Percentiles rank a stretch among this genome's conserved stretches.
Conservation (phyloP, 2,797 vertebrate species). For the Falco rusticolus region DNA sequence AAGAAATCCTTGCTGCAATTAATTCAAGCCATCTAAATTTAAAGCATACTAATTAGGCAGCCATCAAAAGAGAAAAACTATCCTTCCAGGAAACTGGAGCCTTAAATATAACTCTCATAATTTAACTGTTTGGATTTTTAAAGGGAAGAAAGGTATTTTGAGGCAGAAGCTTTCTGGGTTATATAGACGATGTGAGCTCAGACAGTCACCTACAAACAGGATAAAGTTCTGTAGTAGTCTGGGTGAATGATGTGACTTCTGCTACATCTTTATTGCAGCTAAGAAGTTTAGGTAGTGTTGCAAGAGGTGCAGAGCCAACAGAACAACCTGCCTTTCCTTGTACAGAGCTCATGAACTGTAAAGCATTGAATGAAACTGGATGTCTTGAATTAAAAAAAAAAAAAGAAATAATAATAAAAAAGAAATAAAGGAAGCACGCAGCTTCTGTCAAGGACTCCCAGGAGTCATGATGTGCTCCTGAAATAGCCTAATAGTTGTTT, state of each 20-base stretch:
- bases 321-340: not conserved
- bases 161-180: not conserved
- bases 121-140: conserved; percentile 56
- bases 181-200: not conserved
- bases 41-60: conserved; percentile 72
- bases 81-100: conserved; percentile 64
- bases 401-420: not conserved
- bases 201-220: not conserved
- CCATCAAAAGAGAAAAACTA: conserved; percentile 46
- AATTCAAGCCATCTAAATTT: conserved; percentile 74
- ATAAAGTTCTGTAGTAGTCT: not conserved
- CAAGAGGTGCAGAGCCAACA: not conserved
- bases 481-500: not conserved
- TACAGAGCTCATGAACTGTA: not conserved
- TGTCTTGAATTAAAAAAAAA: not conserved
- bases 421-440: not conserved
- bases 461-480: not conserved
- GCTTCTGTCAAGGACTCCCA: not conserved
- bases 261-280: not conserved
- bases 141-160: conserved; percentile 4
- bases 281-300: not conserved
- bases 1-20: conserved; percentile 69
- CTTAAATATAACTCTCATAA: conserved; percentile 65
- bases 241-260: not conserved
- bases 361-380: not conserved